Conservation (phyloP, 2,113 vertebrate genomes). For the Naja naja region DNA sequence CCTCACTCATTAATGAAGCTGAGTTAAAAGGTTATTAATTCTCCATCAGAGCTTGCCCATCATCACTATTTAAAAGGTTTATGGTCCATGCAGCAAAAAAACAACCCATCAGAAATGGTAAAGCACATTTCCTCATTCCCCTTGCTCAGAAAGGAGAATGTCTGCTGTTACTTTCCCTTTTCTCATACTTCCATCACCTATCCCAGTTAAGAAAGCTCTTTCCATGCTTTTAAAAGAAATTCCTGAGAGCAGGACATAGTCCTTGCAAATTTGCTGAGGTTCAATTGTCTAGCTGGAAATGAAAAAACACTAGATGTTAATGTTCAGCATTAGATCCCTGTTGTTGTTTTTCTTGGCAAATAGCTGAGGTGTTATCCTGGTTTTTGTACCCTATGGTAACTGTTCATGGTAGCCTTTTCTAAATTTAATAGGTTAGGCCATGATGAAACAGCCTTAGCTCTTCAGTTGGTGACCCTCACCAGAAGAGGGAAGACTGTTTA, state of each 20-base stretch:
- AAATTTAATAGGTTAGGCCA: neutral
- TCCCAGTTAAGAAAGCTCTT: constrained; percentile 52
- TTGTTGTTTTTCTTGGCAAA: neutral
- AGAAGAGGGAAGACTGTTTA: neutral
- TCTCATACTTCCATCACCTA: neutral
- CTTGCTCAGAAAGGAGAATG: neutral
- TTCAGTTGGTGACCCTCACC: neutral
- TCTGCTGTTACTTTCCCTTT: neutral
- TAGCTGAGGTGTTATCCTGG: neutral
- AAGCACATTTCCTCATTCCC: neutral
- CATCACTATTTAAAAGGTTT: constrained; percentile 21
- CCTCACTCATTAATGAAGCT: constrained; percentile 41
- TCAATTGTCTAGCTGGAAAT: neutral
- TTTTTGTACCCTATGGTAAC: neutral
- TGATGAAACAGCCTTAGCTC: neutral
- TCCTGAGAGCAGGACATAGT: constrained; percentile 51
- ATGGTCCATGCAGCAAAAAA: constrained; percentile 33
- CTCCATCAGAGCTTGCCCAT: constrained; percentile 32
- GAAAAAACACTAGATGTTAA: neutral
- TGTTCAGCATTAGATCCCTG: neutral
- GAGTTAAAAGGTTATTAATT: constrained; percentile 51
- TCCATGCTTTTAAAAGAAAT: constrained; percentile 54
- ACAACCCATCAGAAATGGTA: constrained; percentile 17
- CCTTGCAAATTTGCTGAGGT: constrained; percentile 28
- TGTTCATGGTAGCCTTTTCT: neutral